These are phyloP conservation scores for Sandelia bainsii DNA, from an alignment of 2,797 vertebrate species.

Conservation along the genomic window DNA sequence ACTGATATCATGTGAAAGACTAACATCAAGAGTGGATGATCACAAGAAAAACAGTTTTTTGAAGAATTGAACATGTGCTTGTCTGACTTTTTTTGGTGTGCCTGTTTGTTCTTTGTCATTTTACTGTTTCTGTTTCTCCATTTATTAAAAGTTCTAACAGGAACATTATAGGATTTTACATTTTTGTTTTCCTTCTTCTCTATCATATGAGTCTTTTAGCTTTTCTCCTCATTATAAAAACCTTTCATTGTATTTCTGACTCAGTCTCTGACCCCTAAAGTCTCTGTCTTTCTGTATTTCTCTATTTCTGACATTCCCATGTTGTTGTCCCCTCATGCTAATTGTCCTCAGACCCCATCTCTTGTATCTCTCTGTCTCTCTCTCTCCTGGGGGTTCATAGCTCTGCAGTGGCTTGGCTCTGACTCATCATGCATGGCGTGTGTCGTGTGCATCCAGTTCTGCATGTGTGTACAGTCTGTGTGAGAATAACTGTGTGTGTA, in stretches of 20 bases:
- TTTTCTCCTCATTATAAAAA: slow-evolving; percentile 35
- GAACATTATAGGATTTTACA: background rate
- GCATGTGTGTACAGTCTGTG: slow-evolving; percentile 53
- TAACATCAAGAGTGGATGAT: background rate
- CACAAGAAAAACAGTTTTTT: too few relatives aligned
- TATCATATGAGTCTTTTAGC: slow-evolving; percentile 19
- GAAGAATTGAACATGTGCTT: background rate
- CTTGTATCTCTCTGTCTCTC: slow-evolving; percentile 9
- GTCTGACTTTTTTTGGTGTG: background rate
- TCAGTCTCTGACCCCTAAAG: slow-evolving; percentile 65
- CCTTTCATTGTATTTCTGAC: slow-evolving; percentile 53
- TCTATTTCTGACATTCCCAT: slow-evolving; percentile 65
- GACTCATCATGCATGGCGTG: slow-evolving; percentile 77
- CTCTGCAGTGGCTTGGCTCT: slow-evolving; percentile 72
- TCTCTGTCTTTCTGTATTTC: slow-evolving; percentile 66
- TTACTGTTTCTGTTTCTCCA: background rate
- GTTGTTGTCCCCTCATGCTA: slow-evolving; percentile 63
- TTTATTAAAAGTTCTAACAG: background rate
- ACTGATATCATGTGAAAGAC: background rate
- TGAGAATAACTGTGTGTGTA: slow-evolving; percentile 50
- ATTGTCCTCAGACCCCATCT: slow-evolving; percentile 64
- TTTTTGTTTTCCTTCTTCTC: background rate
- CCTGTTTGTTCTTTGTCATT: background rate
- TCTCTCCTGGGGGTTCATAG: slow-evolving; percentile 69
- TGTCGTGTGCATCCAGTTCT: slow-evolving; percentile 60